These are phyloP conservation scores for Loriculus beryllinus DNA, from an alignment of 2,797 vertebrate species.

Conservation along the genomic window DNA sequence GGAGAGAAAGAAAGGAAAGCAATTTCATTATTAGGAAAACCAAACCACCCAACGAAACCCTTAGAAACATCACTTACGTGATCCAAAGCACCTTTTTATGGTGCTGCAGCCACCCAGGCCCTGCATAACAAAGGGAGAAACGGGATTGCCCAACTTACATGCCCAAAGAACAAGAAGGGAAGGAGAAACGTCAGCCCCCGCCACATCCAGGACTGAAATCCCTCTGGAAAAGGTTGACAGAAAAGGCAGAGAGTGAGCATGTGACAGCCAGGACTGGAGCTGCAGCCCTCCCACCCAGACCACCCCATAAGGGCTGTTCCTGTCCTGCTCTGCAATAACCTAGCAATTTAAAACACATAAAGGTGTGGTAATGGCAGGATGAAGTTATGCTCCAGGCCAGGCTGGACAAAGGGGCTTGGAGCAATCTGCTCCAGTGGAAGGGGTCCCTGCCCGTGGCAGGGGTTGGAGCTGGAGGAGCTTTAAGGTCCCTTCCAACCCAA, in stretches of 20 bases:
- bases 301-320: not conserved
- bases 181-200: slow-evolving; percentile 94
- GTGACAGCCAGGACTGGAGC: not conserved
- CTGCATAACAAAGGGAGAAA: rapidly evolving
- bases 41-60: not conserved
- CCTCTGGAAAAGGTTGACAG: slow-evolving; percentile 81
- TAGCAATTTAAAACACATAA: not conserved
- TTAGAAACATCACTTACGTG: not conserved
- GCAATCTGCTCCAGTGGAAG: not conserved
- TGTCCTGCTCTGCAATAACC: not conserved
- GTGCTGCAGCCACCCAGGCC: not conserved
- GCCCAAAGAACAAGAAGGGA: slow-evolving; percentile 96
- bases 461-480: not conserved
- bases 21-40: not conserved
- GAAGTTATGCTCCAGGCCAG: not conserved
- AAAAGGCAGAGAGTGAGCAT: not conserved
- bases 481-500: not conserved
- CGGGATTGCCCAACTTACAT: slow-evolving; percentile 81
- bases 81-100: not conserved
- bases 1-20: not conserved
- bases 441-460: not conserved
- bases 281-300: not conserved
- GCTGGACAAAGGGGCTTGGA: not conserved
- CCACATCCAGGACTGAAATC: slow-evolving; percentile 99
- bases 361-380: not conserved